These are phyloP conservation scores for Lampris megalopsis DNA, from an alignment of 2,113 vertebrate species.

Conservation along the genomic window DNA sequence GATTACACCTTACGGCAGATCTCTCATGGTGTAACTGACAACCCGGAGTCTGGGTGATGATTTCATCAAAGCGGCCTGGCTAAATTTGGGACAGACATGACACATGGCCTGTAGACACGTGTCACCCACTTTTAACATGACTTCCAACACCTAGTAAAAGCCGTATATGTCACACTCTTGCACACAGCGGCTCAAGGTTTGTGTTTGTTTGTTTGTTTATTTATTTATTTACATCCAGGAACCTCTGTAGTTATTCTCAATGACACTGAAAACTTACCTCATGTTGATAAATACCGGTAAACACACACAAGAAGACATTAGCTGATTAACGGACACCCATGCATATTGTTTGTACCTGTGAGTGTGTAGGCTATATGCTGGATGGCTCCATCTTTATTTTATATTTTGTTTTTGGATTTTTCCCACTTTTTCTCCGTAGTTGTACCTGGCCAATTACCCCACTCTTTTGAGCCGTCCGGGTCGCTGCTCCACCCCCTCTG, in stretches of 20 bases:
- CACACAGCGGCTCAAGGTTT: not conserved
- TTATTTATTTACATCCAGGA: slow-evolving; percentile 18
- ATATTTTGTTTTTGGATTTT: no score
- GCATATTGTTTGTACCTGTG: not conserved
- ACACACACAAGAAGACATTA: not conserved
- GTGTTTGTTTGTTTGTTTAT: not conserved
- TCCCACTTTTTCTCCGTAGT: no score
- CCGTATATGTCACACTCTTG: slow-evolving; percentile 49
- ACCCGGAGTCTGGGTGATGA: slow-evolving; percentile 2
- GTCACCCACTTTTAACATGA: slow-evolving; percentile 35
- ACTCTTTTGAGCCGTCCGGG: no score
- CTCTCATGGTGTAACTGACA: not conserved
- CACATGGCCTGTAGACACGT: slow-evolving; percentile 20
- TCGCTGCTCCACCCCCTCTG: no score
- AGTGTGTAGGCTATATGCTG: not conserved
- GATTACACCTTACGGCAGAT: not conserved
- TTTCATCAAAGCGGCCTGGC: slow-evolving; percentile 17
- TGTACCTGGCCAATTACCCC: no score
- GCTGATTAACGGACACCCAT: not conserved
- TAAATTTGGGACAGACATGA: slow-evolving; percentile 51
- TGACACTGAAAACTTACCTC: slow-evolving; percentile 11
- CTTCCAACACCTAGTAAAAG: slow-evolving; percentile 28
- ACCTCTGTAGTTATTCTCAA: not conserved
- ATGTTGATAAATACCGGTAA: slow-evolving; percentile 2
- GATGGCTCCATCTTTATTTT: no score